Conservation (phyloP, 2,888 invertebrate genomes). For the Ophion costatus region DNA sequence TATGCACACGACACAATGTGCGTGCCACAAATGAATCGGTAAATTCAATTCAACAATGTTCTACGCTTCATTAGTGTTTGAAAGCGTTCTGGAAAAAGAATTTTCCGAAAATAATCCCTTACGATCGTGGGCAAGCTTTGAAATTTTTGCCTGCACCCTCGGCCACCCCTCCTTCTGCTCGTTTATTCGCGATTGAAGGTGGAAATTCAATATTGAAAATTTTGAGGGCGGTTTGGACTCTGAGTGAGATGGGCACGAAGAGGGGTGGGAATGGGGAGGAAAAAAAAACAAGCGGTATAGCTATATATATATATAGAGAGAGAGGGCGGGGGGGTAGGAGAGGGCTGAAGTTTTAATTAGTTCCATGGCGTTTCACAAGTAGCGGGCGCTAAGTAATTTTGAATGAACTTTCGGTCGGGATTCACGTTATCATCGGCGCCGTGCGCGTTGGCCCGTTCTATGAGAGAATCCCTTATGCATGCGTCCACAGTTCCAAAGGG, state of each 20-base stretch:
- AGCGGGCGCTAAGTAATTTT: slow-evolving; percentile 71
- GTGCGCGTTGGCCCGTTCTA: too few relatives aligned
- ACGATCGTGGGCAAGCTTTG: too few relatives aligned
- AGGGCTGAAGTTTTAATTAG: slow-evolving; percentile 75
- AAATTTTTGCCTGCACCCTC: too few relatives aligned
- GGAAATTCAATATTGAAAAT: neutral
- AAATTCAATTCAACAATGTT: too few relatives aligned
- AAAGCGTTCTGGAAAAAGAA: too few relatives aligned
- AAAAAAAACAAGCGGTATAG: slow-evolving; percentile 40
- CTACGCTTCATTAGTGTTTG: too few relatives aligned
- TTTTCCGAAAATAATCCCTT: too few relatives aligned
- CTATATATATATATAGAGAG: too few relatives aligned
- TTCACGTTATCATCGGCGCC: slow-evolving; percentile 62
- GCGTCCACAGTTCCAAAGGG: too few relatives aligned
- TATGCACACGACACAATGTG: neutral
- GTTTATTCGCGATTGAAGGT: slow-evolving; percentile 4
- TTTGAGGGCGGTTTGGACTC: neutral
- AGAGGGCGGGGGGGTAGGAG: slow-evolving; percentile 39
- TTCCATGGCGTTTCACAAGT: slow-evolving; percentile 69
- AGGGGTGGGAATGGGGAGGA: neutral
- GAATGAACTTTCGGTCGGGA: slow-evolving; percentile 69
- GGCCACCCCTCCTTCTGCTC: too few relatives aligned
- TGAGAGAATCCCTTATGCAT: too few relatives aligned
- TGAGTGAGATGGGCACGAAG: neutral
- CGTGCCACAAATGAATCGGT: too few relatives aligned